These are phyloP conservation scores for Falco punctatus DNA, from an alignment of 2,113 vertebrate species.

Conservation along the genomic window DNA sequence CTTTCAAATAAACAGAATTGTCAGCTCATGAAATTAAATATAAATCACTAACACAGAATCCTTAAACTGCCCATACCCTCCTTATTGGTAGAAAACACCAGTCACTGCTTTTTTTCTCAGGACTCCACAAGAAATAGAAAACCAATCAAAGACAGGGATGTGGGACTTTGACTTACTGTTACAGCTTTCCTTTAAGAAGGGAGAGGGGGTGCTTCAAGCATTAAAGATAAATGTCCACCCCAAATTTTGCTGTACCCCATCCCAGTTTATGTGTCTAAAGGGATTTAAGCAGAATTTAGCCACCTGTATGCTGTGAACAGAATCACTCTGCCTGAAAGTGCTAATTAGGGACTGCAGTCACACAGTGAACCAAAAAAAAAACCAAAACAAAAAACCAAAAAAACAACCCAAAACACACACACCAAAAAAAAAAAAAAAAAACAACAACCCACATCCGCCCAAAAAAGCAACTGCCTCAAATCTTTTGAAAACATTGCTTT, in stretches of 20 bases:
- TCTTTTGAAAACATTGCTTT: not conserved
- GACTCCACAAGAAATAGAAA: not conserved
- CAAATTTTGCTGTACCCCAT: not conserved
- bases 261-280: not conserved
- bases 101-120: not conserved
- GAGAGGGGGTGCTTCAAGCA: not conserved
- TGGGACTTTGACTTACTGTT: not conserved
- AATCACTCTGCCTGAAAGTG: not conserved
- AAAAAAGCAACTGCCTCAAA: accelerated
- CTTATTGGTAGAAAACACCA: not conserved
- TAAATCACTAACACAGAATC: not conserved
- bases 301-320: not conserved
- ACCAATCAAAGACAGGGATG: not conserved
- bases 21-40: not conserved
- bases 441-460: no score
- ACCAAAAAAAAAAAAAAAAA: no score
- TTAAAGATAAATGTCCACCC: not conserved
- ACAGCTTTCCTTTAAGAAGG: not conserved
- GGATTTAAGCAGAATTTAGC: not conserved
- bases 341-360: not conserved
- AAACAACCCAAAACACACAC: no score
- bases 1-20: not conserved
- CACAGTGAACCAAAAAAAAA: not conserved
- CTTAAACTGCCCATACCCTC: not conserved
- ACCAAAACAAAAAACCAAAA: not conserved